phyloP scores from a whole-genome alignment of 2,113 vertebrate genomes.

The Myodes glareolus region DNA sequence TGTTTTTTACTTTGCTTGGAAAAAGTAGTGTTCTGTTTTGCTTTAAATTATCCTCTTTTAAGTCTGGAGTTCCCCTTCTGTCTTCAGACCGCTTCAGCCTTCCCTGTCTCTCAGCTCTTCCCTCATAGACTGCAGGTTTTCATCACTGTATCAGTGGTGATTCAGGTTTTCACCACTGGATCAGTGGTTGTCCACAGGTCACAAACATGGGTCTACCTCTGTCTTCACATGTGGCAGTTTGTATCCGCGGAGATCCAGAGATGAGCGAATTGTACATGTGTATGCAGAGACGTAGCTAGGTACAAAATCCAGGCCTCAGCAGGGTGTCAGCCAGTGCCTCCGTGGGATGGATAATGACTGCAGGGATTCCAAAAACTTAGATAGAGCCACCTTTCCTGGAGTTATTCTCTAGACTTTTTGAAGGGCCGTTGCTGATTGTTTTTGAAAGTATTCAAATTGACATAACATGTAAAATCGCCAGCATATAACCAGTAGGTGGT shows the following conservation, averaged over 20 bases:
- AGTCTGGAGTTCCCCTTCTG: background rate
- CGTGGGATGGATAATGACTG: background rate
- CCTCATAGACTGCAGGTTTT: too few species aligned
- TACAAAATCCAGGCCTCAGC: background rate
- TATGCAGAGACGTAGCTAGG: fast-evolving
- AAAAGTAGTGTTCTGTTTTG: background rate
- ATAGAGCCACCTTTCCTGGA: background rate
- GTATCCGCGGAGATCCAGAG: background rate
- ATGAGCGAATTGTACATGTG: fast-evolving
- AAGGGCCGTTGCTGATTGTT: background rate
- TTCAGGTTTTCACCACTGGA: background rate
- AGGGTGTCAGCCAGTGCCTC: background rate
- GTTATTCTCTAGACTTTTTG: background rate
- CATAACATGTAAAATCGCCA: background rate
- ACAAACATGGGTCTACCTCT: background rate
- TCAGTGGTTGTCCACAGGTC: background rate
- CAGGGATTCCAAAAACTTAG: background rate
- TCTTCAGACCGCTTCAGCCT: background rate
- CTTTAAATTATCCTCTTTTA: background rate
- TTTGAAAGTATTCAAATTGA: conserved; percentile 4
- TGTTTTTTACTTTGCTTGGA: background rate
- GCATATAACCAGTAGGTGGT: background rate
- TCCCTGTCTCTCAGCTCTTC: too few species aligned
- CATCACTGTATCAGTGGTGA: too few species aligned
- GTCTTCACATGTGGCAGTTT: background rate